Conservation (phyloP, 2,888 invertebrate species). For the Parnassius mnemosyne region DNA sequence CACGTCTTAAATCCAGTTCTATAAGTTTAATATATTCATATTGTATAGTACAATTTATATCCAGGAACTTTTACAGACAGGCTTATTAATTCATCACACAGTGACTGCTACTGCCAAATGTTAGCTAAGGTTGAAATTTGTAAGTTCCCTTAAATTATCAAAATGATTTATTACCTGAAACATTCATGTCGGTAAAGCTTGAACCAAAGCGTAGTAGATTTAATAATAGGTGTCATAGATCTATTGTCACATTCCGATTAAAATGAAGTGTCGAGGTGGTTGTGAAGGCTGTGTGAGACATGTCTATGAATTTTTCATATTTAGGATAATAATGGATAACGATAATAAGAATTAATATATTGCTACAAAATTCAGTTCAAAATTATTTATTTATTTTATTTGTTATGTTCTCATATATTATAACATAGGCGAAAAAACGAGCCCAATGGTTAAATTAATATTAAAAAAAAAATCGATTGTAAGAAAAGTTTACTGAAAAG, state of each 20-base stretch:
- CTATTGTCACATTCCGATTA: slow-evolving; percentile 19
- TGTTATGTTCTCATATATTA: background rate
- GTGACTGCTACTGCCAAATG: slow-evolving; percentile 9
- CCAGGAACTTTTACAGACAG: slow-evolving; percentile 5
- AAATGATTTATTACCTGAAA: slow-evolving; percentile 20
- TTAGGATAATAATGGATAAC: too few relatives aligned
- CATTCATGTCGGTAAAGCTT: slow-evolving; percentile 14
- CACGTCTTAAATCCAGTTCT: background rate
- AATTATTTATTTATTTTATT: too few relatives aligned
- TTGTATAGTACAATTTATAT: slow-evolving; percentile 8
- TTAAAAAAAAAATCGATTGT: too few relatives aligned
- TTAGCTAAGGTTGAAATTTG: slow-evolving; percentile 12
- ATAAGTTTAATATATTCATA: background rate
- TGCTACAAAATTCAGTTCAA: too few relatives aligned
- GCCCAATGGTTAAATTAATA: too few relatives aligned
- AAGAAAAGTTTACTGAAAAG: too few relatives aligned
- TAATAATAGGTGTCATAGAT: slow-evolving; percentile 16
- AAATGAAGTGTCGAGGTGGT: slow-evolving; percentile 13
- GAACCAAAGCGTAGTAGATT: slow-evolving; percentile 13
- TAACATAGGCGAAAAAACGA: too few relatives aligned
- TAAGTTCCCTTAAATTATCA: slow-evolving; percentile 7
- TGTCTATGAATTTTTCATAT: background rate
- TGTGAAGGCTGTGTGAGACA: background rate
- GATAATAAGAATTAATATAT: too few relatives aligned
- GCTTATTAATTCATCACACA: slow-evolving; percentile 11